A percentile compares a stretch with the other conserved stretches of the same genome.
phyloP scores from a whole-genome alignment of 2,888 invertebrate genomes.

The Colostygia pectinataria region DNA sequence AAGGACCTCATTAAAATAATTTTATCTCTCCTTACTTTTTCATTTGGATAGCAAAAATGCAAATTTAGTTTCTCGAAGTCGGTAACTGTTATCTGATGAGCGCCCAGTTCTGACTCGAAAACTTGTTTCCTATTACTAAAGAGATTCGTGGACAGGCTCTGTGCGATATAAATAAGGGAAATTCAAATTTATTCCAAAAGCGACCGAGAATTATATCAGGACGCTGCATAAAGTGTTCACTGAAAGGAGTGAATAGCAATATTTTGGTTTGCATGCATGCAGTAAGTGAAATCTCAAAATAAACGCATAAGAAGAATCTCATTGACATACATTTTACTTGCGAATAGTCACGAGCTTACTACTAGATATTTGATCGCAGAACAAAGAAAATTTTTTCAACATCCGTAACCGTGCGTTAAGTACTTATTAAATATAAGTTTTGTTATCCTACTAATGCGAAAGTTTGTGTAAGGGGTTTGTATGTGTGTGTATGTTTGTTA shows the following conservation, averaged over 20 bases:
- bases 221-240: conserved; percentile 27
- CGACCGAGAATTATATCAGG: conserved; percentile 36
- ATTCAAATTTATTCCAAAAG: conserved; percentile 43
- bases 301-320: too few relatives aligned
- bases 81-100: conserved; percentile 54
- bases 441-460: too few relatives aligned
- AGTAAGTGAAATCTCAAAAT: too few relatives aligned
- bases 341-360: too few relatives aligned
- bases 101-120: conserved; percentile 41
- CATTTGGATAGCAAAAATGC: conserved; percentile 29
- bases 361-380: too few relatives aligned
- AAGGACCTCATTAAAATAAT: conserved; percentile 30
- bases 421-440: too few relatives aligned
- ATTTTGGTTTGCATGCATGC: background rate
- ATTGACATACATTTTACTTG: too few relatives aligned
- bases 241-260: background rate
- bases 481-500: too few relatives aligned
- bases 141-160: conserved; percentile 35
- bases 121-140: conserved; percentile 49
- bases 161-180: conserved; percentile 36
- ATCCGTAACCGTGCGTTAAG: too few relatives aligned
- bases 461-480: too few relatives aligned
- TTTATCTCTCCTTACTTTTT: conserved; percentile 34
- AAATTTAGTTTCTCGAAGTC: conserved; percentile 45
- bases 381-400: too few relatives aligned